Conservation (phyloP, 2,888 invertebrate species). For the Drosophila merina region DNA sequence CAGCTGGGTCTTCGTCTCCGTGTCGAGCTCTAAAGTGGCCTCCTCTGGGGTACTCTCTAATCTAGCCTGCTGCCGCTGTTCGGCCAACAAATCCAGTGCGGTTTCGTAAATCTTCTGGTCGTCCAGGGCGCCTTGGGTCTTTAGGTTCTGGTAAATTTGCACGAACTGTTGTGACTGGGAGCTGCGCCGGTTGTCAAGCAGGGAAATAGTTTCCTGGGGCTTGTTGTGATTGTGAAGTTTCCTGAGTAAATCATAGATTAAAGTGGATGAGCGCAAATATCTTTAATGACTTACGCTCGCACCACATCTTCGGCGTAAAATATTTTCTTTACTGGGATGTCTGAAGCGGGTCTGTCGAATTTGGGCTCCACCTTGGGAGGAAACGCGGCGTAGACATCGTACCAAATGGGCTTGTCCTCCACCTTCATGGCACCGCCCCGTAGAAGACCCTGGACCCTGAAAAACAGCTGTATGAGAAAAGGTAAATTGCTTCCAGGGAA, state of each 20-base stretch:
- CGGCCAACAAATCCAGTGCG: slow-evolving; percentile 84
- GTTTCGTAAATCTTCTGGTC: slow-evolving; percentile 85
- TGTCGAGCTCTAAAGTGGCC: slow-evolving; percentile 5
- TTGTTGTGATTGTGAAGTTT: slow-evolving; percentile 87
- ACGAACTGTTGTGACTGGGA: slow-evolving; percentile 87
- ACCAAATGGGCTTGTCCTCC: slow-evolving; percentile 96
- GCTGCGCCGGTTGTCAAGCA: slow-evolving; percentile 83
- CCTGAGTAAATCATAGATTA: slow-evolving; percentile 82
- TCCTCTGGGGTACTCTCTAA: slow-evolving; percentile 43
- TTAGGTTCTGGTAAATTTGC: slow-evolving; percentile 86
- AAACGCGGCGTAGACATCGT: slow-evolving; percentile 94
- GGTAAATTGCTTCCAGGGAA: neutral
- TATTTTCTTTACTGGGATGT: slow-evolving; percentile 87
- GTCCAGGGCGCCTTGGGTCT: slow-evolving; percentile 85
- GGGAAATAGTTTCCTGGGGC: slow-evolving; percentile 85
- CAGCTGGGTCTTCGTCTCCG: slow-evolving; percentile 40
- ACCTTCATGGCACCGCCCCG: slow-evolving; percentile 91
- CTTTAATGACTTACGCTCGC: slow-evolving; percentile 89
- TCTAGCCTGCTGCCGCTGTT: slow-evolving; percentile 62
- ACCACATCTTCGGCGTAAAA: slow-evolving; percentile 93
- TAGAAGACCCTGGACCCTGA: slow-evolving; percentile 90
- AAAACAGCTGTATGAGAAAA: neutral
- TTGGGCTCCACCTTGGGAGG: slow-evolving; percentile 94
- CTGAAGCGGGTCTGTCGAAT: slow-evolving; percentile 88
- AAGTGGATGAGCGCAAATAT: too few relatives aligned